These are phyloP conservation scores for Stictocephala bisonia DNA, from an alignment of 2,888 invertebrate genomes.

Conservation along the genomic window DNA sequence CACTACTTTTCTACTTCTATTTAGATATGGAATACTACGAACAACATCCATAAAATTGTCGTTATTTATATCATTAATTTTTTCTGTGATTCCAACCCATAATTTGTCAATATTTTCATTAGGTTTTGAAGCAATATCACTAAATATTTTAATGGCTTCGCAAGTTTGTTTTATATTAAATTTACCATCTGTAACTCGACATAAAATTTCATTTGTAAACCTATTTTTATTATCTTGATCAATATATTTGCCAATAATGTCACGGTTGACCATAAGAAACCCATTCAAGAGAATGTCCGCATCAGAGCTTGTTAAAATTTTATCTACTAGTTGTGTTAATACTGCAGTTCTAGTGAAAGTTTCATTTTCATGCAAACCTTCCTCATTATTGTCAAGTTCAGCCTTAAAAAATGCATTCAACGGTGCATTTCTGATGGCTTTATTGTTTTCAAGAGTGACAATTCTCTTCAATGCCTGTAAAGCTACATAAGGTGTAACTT, in stretches of 20 bases:
- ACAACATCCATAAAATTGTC: slow-evolving; percentile 71
- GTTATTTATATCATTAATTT: slow-evolving; percentile 70
- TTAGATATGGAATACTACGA: slow-evolving; percentile 69
- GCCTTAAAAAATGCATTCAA: slow-evolving; percentile 57
- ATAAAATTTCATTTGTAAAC: slow-evolving; percentile 70
- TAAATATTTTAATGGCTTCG: slow-evolving; percentile 69
- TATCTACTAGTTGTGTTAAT: slow-evolving; percentile 66
- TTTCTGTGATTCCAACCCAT: slow-evolving; percentile 74
- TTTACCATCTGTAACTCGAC: slow-evolving; percentile 71
- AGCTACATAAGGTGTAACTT: slow-evolving; percentile 66
- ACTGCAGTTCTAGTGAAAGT: slow-evolving; percentile 65
- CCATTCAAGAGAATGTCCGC: slow-evolving; percentile 64
- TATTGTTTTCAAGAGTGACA: slow-evolving; percentile 65
- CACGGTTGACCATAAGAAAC: slow-evolving; percentile 63
- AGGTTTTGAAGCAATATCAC: slow-evolving; percentile 65
- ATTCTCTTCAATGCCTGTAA: slow-evolving; percentile 65
- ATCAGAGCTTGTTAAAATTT: slow-evolving; percentile 65
- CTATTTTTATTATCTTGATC: slow-evolving; percentile 66
- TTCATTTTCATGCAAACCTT: slow-evolving; percentile 55
- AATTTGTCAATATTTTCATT: slow-evolving; percentile 71
- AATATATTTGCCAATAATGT: slow-evolving; percentile 61
- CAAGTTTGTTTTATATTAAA: slow-evolving; percentile 71
- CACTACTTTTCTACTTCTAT: slow-evolving; percentile 71
- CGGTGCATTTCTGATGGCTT: slow-evolving; percentile 48
- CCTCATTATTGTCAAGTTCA: slow-evolving; percentile 30